These are phyloP conservation scores for Odontophorus gujanensis DNA, from an alignment of 2,113 vertebrate genomes.

Conservation along the genomic window DNA sequence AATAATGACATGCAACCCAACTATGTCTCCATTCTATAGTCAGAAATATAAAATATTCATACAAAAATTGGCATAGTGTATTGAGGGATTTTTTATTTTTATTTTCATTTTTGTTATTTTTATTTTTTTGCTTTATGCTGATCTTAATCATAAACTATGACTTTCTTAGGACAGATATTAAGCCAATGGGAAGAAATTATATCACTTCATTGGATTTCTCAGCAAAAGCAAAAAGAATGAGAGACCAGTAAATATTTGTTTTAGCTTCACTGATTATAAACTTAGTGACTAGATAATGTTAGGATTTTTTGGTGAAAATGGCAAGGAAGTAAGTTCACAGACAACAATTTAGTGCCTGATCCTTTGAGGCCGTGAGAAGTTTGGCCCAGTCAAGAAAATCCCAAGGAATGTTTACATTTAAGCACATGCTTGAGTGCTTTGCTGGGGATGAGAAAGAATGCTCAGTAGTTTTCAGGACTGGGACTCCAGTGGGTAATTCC, in stretches of 20 bases:
- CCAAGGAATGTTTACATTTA: conserved; percentile 14
- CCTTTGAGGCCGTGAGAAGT: not conserved
- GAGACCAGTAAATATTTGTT: conserved; percentile 4
- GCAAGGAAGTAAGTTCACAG: not conserved
- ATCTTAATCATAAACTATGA: not conserved
- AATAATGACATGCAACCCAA: not conserved
- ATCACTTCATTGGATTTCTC: not conserved
- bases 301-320: conserved; percentile 1
- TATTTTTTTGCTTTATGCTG: not conserved
- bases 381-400: not conserved
- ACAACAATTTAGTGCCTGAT: not conserved
- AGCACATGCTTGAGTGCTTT: conserved; percentile 6
- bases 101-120: not conserved
- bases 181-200: not conserved
- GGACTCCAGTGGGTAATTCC: conserved; percentile 31
- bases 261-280: conserved; percentile 11
- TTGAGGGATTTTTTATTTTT: not conserved
- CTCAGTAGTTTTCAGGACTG: not conserved
- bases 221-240: not conserved
- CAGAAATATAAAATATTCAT: not conserved
- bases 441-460: not conserved
- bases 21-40: not conserved
- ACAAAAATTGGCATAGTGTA: not conserved
- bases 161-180: not conserved
- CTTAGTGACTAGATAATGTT: conserved; percentile 5